phyloP scores from a whole-genome alignment of 2,113 vertebrate species.

The Spermophilus dauricus region DNA sequence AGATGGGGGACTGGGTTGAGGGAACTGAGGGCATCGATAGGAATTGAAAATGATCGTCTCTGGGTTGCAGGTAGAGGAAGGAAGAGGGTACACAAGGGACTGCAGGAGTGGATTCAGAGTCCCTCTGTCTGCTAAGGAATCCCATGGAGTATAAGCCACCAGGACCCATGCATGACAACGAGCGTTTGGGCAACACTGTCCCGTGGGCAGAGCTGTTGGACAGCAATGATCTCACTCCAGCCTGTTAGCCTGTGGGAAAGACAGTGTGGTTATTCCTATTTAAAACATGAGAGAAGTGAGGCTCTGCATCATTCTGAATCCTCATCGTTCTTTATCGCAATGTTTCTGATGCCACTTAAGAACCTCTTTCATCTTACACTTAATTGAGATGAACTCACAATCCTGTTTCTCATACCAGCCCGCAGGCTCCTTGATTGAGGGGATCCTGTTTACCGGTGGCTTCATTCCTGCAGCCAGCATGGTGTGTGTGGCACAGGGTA shows the following conservation, averaged over 20 bases:
- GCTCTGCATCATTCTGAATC: not conserved
- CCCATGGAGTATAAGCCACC: not conserved
- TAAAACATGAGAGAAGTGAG: not conserved
- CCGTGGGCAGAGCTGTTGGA: accelerated
- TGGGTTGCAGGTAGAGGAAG: not conserved
- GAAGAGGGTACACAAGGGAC: not conserved
- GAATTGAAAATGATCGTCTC: not conserved
- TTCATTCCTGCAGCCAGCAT: not conserved
- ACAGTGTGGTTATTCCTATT: not conserved
- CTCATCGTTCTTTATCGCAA: not conserved
- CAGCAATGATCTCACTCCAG: not conserved
- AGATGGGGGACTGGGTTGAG: not conserved
- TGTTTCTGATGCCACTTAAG: not conserved
- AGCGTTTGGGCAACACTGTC: accelerated
- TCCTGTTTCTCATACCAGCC: not conserved
- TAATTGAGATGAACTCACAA: not conserved
- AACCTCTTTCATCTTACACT: not conserved
- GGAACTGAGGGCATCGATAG: not conserved
- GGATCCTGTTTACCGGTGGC: not conserved
- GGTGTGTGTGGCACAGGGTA: not conserved
- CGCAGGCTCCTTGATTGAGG: not conserved
- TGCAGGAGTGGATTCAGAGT: accelerated
- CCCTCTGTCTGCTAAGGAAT: not conserved
- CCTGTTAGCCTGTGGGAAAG: not conserved
- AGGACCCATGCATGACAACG: accelerated